Evolutionary conservation across 2,113 vertebrate genomes (phyloP), one percentile per base, ranked within the genome.

Genomic region (Galbula dea): DNA sequence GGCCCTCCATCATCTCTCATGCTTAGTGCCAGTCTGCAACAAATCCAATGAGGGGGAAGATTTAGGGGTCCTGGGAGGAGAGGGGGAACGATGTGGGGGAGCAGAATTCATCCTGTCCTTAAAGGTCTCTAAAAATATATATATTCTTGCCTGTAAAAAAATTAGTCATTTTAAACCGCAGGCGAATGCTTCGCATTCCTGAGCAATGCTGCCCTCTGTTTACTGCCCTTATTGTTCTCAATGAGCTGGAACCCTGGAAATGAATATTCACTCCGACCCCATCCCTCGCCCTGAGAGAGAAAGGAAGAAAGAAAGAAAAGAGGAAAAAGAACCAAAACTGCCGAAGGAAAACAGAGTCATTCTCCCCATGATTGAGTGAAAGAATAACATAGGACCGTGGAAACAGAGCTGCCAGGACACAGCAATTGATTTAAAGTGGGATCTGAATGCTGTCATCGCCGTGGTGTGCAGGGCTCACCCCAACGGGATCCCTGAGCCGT

Each of bases 211-310:
- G 95, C 86, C 94, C 96, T 96, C 92, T 96, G 94, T 96, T 96
- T 96, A 92, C 89, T 93, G 87, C 95, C 90, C 81, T 88, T 82
- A 95, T 97, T 97, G 95, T 96, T 96, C 94, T 95, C 93, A 96
- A 95, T 89, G 95, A 95, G 93, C 94, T 96, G 96, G 95, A 97
- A 97, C 95, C 30, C 6, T 93, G 95, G 94, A 95, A 96, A 95
- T 75, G 93, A 96, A 94, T 95, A 88, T 96, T 94, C 17, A 0
- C 87, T 51, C 54, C 23, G 37, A 96, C 89, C 90, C 85, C 90
- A 93, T 97, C 90, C 78, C 80, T 95, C 1, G 32, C 75, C 84
- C 83, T 86, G 66, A 82, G 91, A 94, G 83, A 93, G 69, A 86
- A 83, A 80, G 73, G 46, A 80, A 72, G 41, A 79, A 71, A 83